Percentiles rank a stretch among this genome's conserved stretches.
Evolutionary conservation across 2,113 vertebrate species (phyloP).

Genomic region (Peromyscus polionotus): DNA sequence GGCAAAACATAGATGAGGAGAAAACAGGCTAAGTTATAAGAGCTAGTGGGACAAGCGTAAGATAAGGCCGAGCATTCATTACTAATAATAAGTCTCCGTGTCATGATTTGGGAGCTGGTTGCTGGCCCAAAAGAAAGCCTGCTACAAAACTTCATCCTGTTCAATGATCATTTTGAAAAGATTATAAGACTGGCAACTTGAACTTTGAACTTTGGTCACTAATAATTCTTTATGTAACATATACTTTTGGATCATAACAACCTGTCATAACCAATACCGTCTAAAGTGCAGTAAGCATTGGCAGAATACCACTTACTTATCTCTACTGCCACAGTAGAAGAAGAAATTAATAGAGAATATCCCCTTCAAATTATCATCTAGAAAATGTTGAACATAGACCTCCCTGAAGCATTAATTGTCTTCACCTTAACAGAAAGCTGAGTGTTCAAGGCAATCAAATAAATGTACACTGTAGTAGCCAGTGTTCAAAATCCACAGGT

Average conservation of each 20-base stretch:
- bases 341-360: background rate
- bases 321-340: background rate
- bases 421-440: background rate
- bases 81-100: too few relatives aligned
- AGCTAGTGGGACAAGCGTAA: too few relatives aligned
- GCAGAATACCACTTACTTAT: background rate
- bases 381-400: background rate
- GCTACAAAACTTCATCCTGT: background rate
- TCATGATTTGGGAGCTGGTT: too few relatives aligned
- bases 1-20: too few relatives aligned
- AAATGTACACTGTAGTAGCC: background rate
- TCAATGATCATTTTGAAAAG: slow-evolving; percentile 19
- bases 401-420: background rate
- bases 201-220: slow-evolving; percentile 8
- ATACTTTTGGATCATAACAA: background rate
- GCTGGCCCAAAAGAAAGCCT: too few relatives aligned
- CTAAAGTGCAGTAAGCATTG: background rate
- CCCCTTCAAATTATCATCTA: background rate
- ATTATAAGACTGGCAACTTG: background rate
- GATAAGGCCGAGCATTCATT: too few relatives aligned
- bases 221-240: background rate
- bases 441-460: background rate
- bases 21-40: too few relatives aligned
- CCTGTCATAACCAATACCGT: background rate
- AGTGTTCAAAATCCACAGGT: background rate